Base-by-base conservation (phyloP, 2,113 vertebrate genomes). In the Aptenodytes forsteri region DNA sequence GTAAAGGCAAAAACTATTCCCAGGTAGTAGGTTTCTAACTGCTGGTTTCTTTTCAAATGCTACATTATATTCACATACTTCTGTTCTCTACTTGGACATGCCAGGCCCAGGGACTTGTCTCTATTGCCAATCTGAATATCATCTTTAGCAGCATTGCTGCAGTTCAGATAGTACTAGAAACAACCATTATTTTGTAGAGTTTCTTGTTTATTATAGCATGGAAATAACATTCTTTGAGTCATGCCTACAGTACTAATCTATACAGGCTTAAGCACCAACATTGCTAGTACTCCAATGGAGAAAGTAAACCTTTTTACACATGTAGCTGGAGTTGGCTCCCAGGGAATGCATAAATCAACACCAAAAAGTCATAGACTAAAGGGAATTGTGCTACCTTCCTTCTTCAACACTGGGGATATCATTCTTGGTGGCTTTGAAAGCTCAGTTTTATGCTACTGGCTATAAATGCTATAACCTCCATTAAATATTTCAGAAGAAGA, bases 351-450 rank as follows among this genome's bases (percentile, higher is more conserved):
- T 81, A 91, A 95, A 79, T 91, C 77, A 87, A 30, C 46, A 49
- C 1, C 2, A 69, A 93, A 89, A 94, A 82, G 49, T n/a, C 3
- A 66, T 30, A 84, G 47, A 82, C 34, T 65, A 89, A 89, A 71
- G 30, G 52, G 70, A 95, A 80, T 89, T 76, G 75, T 69, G 12
- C 70, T 91, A 16, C 52, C 21, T 22, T 77, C 77, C 65, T 82
- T 96, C 80, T 89, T 76, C 76, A 92, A n/a, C 44, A 59, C 36
- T 83, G 40, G n/a, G 49, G 27, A 61, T 90, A 90, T 75, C 32
- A 84, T 76, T 95, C 83, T 78, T 79, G 16, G 40, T 79, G 40
- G 15, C 76, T 95, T 62, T 80, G 89, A 95, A 95, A 77, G 49
- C 58, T 95, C 56, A 73, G 40, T 79, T 92, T 97, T 93, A 91